Conservation (phyloP, 2,113 vertebrate genomes). For the Isichthys henryi region DNA sequence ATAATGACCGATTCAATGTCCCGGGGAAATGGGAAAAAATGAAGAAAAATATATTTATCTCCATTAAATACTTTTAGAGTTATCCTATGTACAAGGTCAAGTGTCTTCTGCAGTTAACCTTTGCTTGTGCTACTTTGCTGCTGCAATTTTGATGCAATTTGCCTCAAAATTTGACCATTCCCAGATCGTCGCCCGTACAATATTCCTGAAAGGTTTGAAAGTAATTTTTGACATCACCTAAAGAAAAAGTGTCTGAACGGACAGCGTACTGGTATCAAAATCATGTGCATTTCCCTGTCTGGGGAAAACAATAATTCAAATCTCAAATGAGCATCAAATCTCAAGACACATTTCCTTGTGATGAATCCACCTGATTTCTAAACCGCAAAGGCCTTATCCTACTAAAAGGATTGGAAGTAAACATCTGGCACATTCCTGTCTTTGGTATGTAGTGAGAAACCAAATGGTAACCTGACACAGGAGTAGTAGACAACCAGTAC, state of each 20-base stretch:
- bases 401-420: background rate
- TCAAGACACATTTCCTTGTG: background rate
- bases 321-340: background rate
- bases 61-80: background rate
- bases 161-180: background rate
- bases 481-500: background rate
- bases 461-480: background rate
- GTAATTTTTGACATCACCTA: background rate
- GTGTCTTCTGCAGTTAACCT: background rate
- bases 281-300: background rate
- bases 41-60: no score
- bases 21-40: background rate
- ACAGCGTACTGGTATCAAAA: background rate
- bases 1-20: background rate
- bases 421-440: background rate
- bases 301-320: background rate
- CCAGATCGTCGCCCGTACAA: background rate
- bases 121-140: background rate
- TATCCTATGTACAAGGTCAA: background rate
- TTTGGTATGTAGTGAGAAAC: background rate
- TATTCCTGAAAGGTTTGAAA: background rate
- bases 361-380: background rate
- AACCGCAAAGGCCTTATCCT: background rate
- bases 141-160: background rate
- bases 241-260: background rate